Evolutionary conservation across 2,113 vertebrate genomes (phyloP).

Genomic region (Callospermophilus lateralis): DNA sequence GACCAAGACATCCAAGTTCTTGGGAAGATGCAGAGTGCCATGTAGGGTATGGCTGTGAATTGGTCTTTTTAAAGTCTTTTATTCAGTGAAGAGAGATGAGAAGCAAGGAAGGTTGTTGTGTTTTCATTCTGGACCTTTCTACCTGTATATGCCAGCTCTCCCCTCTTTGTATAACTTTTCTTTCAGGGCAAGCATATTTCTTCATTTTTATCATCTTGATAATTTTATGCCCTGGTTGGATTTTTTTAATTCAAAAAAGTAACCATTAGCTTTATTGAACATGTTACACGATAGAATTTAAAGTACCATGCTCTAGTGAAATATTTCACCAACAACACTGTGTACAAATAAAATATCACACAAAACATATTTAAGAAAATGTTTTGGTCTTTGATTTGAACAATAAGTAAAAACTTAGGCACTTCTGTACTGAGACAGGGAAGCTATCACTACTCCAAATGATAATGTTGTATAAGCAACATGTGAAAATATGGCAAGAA

Average conservation of each 20-base stretch:
- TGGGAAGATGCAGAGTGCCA: background rate
- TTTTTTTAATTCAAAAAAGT: conserved; percentile 86
- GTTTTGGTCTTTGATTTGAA: conserved; percentile 90
- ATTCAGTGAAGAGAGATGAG: background rate
- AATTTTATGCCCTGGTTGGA: background rate
- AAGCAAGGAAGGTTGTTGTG: background rate
- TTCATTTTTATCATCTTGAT: conserved; percentile 42
- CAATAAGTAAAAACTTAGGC: conserved; percentile 92
- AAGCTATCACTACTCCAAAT: conserved; percentile 84
- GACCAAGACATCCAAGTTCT: background rate
- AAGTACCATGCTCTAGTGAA: conserved; percentile 91
- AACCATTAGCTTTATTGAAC: conserved; percentile 89
- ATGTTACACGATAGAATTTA: conserved; percentile 85
- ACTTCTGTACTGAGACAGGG: conserved; percentile 88
- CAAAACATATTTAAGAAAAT: conserved; percentile 91
- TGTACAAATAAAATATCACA: conserved; percentile 91
- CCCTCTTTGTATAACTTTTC: background rate
- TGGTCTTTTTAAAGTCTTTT: conserved; percentile 22
- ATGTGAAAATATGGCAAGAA: conserved; percentile 83
- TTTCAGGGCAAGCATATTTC: background rate
- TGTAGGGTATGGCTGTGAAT: conserved; percentile 29
- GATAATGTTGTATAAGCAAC: conserved; percentile 81
- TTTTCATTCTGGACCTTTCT: conserved; percentile 13
- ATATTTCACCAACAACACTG: conserved; percentile 88
- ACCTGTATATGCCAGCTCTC: background rate